Percentiles rank a stretch among this genome's conserved stretches.
These are phyloP conservation scores for Astyanax mexicanus DNA, from an alignment of 2,797 vertebrate species.

Conservation along the genomic window DNA sequence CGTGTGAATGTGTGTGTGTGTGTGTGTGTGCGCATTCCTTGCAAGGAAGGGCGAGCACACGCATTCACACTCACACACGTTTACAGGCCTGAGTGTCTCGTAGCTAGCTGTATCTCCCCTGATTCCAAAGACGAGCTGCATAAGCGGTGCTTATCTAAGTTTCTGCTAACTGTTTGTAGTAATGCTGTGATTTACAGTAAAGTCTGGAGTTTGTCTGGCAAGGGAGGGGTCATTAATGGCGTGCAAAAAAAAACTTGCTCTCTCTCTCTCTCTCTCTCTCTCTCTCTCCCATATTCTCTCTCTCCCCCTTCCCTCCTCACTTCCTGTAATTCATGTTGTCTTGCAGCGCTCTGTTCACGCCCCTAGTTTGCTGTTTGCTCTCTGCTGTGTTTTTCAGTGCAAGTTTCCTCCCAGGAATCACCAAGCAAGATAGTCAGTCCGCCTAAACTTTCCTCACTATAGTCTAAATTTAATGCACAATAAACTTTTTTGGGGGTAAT, in stretches of 20 bases:
- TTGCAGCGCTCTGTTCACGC: constrained; percentile 64
- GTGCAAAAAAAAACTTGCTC: constrained; percentile 49
- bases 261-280: constrained; percentile 50
- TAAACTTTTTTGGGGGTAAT: background rate
- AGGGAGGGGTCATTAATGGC: constrained; percentile 65
- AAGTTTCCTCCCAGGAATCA: constrained; percentile 45
- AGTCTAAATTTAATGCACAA: background rate
- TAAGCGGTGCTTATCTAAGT: constrained; percentile 6
- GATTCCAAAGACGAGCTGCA: constrained; percentile 12
- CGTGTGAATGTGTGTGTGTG: no score
- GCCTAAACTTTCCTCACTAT: background rate
- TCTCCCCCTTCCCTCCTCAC: constrained; percentile 66
- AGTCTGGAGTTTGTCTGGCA: background rate
- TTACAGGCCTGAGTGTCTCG: constrained; percentile 14
- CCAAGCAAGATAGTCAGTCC: background rate
- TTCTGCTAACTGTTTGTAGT: background rate
- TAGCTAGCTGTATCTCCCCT: no score
- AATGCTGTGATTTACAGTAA: constrained; percentile 12
- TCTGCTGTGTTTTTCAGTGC: constrained; percentile 35
- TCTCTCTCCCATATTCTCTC: constrained; percentile 27
- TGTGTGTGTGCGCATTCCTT: constrained; percentile 35
- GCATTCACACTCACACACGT: background rate
- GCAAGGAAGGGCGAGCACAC: background rate
- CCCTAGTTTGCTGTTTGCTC: constrained; percentile 59
- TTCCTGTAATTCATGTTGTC: constrained; percentile 84